Base-by-base conservation (phyloP, 2,888 invertebrate species). In the Rhorus exstirpatorius region DNA sequence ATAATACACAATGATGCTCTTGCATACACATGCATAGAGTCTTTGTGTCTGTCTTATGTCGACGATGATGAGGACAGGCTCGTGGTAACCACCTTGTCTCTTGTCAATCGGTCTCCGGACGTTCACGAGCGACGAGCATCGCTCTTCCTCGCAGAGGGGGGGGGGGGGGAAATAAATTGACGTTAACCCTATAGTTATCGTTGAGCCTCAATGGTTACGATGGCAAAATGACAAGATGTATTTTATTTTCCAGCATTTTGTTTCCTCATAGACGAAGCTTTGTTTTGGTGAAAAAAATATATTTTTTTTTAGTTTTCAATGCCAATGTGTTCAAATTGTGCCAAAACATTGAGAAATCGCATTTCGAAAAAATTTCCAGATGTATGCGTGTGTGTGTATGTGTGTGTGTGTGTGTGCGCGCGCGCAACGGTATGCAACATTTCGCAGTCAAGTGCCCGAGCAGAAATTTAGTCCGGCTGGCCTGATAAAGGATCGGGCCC, bases 1-100 rank as follows among this genome's bases (percentile, higher is more conserved):
- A 77, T 81, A 77, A 77, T 81, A 76, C 53, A 71, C 71, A 67
- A 65, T 21, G 58, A 58, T 58, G 38, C 67, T 3, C 26, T n/a
- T n/a, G n/a, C 10, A 38, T 38, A 38, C 38, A 38, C 44, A n/a
- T 24, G 31, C 14, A 31, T 31, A 14, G 6, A 21, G 53, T 4
- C 4, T 8, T 3, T 17, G 21, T 17, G 41, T 44, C 3, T 44
- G 65, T 24, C 46, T 12, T 49, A 67, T n/a, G 41, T 3, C 26
- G 74, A 71, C 70, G 70, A 63, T 71, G 14, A 81, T 65, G 49
- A 71, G 49, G 21, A 58, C 35, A 46, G 63, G 55, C 58, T 46
- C 58, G n/a, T 46, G 55, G 21, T 53, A 38, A 38, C 65, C 3
- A 44, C 58, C 49, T 38, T 51, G 70, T 51, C 76, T 71, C 31